Percentiles rank a stretch among this genome's conserved stretches.
Conservation (phyloP, 2,888 invertebrate genomes). For the Eucera pruinosa region DNA sequence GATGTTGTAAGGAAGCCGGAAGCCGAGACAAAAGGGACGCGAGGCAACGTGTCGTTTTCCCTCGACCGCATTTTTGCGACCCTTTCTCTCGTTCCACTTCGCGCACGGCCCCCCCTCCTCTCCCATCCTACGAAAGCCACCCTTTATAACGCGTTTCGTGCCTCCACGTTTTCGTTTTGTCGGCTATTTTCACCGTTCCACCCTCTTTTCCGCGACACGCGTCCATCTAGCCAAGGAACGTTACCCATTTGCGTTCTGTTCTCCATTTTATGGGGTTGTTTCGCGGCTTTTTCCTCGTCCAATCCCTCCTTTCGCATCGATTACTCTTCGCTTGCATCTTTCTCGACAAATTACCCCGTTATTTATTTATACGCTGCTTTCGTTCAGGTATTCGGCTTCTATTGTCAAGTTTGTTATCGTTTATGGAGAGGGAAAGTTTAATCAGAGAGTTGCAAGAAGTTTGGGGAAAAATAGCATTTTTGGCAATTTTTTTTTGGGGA, state of each 20-base stretch:
- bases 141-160: background rate
- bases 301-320: background rate
- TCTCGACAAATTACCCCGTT: no score
- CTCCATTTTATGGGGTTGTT: background rate
- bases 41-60: slow-evolving; percentile 62
- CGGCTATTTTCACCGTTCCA: slow-evolving; percentile 29
- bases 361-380: no score
- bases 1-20: slow-evolving; percentile 14
- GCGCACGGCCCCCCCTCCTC: no score
- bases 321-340: slow-evolving; percentile 1
- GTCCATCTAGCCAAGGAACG: slow-evolving; percentile 11
- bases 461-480: no score
- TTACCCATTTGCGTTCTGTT: slow-evolving; percentile 6
- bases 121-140: slow-evolving; percentile 56
- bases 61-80: slow-evolving; percentile 56
- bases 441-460: no score
- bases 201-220: slow-evolving; percentile 5
- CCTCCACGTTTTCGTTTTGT: slow-evolving; percentile 13
- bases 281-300: background rate
- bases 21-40: slow-evolving; percentile 43
- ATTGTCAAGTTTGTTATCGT: background rate
- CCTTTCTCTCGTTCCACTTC: slow-evolving; percentile 48
- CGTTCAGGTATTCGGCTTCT: no score
- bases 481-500: no score
- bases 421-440: no score